phyloP scores from a whole-genome alignment of 64 coral and sea anemone genomes.

The Orbicella faveolata region DNA sequence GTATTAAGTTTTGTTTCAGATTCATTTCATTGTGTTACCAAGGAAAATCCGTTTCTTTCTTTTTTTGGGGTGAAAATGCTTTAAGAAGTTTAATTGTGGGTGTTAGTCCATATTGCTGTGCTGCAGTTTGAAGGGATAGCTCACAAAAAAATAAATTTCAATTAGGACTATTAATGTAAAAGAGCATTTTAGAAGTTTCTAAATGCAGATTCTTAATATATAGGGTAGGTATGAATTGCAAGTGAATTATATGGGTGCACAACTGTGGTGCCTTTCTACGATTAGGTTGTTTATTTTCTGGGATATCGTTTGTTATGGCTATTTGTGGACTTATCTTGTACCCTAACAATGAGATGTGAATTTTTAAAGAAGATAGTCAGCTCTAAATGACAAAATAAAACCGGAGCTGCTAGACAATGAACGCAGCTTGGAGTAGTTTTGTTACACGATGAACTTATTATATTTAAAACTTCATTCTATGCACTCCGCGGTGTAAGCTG shows the following conservation, averaged over 20 bases:
- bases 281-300: neutral
- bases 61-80: too few species aligned
- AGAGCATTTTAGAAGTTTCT: neutral
- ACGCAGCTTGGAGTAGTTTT: neutral
- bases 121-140: too few species aligned
- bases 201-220: neutral
- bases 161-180: neutral
- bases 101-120: too few species aligned
- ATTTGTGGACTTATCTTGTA: neutral
- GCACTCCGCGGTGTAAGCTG: neutral
- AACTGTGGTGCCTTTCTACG: neutral
- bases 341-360: neutral
- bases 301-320: neutral
- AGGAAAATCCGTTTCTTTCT: too few species aligned
- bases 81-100: too few species aligned
- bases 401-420: too few species aligned
- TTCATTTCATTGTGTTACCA: too few species aligned
- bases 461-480: neutral
- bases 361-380: neutral
- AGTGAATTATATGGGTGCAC: neutral
- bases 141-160: neutral
- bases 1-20: too few species aligned
- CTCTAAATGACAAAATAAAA: neutral
- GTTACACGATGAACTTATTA: neutral
- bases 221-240: neutral